phyloP scores from a whole-genome alignment of 2,888 invertebrate species.

The Lymantria dispar region DNA sequence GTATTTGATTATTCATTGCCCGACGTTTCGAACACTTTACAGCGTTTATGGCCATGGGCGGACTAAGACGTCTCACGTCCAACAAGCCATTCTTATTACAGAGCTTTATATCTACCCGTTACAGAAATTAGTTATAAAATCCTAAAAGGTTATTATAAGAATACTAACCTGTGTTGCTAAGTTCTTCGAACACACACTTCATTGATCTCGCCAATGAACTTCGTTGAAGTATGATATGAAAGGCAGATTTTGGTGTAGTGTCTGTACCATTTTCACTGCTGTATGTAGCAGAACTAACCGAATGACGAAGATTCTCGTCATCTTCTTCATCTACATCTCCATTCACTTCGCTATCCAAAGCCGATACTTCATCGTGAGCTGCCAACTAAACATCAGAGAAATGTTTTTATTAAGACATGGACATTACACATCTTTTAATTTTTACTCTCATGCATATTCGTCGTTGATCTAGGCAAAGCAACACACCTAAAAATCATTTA shows the following conservation, averaged over 20 bases:
- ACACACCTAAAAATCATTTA: no score
- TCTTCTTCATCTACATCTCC: slow-evolving; percentile 67
- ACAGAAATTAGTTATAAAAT: neutral
- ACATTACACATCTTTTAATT: no score
- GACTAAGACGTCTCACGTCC: no score
- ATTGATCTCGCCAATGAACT: slow-evolving; percentile 93
- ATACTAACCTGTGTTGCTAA: slow-evolving; percentile 82
- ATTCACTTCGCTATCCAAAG: slow-evolving; percentile 71
- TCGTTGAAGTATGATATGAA: slow-evolving; percentile 90
- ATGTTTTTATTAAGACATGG: neutral
- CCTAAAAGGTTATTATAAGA: neutral
- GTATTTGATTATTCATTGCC: no score
- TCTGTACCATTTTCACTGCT: slow-evolving; percentile 48
- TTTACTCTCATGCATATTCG: no score
- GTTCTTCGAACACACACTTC: slow-evolving; percentile 90
- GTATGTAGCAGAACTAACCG: slow-evolving; percentile 62
- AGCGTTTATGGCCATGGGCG: no score
- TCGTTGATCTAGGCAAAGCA: no score
- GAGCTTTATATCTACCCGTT: no score
- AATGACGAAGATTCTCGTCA: slow-evolving; percentile 63
- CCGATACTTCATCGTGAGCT: slow-evolving; percentile 83
- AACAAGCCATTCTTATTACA: no score
- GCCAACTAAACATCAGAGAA: slow-evolving; percentile 50
- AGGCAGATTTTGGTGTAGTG: slow-evolving; percentile 83
- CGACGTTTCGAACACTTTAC: no score